phyloP scores from a whole-genome alignment of 2,797 vertebrate genomes.

The Cuculus canorus region DNA sequence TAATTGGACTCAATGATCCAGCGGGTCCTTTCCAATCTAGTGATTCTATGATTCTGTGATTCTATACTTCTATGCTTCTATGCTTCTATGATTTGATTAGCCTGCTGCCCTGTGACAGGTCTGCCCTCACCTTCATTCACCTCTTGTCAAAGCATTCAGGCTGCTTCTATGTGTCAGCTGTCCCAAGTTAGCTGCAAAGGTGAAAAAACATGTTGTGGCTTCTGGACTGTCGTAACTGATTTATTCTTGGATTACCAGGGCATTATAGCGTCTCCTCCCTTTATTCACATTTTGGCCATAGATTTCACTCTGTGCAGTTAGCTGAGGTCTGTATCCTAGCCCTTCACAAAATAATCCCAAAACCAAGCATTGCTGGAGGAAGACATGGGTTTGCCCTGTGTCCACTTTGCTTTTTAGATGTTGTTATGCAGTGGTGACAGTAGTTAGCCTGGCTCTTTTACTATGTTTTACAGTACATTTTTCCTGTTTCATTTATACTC shows the following conservation, averaged over 20 bases:
- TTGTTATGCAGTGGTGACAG: not conserved
- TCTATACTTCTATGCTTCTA: no score
- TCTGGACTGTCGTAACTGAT: not conserved
- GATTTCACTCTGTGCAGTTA: not conserved
- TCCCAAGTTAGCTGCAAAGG: not conserved
- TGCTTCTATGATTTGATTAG: no score
- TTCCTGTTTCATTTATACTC: not conserved
- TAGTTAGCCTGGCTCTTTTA: not conserved
- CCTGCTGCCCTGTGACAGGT: not conserved
- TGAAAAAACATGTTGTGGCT: not conserved
- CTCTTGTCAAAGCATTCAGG: not conserved
- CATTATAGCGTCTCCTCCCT: not conserved
- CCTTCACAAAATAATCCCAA: not conserved
- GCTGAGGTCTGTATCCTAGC: not conserved
- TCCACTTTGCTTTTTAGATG: not conserved
- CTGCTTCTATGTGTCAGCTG: not conserved
- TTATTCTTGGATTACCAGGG: not conserved
- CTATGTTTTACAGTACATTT: not conserved
- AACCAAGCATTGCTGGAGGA: not conserved
- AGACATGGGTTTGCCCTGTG: not conserved
- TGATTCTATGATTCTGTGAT: no score
- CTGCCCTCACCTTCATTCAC: not conserved
- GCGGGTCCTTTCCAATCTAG: no score
- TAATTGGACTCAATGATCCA: no score
- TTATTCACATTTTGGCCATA: not conserved